phyloP scores from a whole-genome alignment of 2,888 invertebrate genomes.

The Coenonympha arcania region DNA sequence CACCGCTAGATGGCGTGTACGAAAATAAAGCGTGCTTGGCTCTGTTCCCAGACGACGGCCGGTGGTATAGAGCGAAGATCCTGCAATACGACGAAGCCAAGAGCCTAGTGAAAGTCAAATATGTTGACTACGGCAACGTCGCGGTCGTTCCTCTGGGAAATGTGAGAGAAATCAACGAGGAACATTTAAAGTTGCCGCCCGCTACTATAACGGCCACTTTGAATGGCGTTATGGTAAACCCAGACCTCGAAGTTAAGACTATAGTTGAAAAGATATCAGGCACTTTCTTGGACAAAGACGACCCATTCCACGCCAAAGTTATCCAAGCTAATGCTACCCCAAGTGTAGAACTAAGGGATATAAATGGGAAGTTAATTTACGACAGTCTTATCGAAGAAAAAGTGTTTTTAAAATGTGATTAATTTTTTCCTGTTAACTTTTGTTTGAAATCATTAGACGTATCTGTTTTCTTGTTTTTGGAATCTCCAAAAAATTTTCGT shows the following conservation, averaged over 20 bases:
- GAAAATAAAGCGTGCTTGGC: slow-evolving; percentile 77
- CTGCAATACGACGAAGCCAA: slow-evolving; percentile 59
- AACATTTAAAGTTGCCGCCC: slow-evolving; percentile 69
- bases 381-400: slow-evolving; percentile 44
- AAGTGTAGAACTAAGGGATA: slow-evolving; percentile 49
- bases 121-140: slow-evolving; percentile 83
- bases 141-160: slow-evolving; percentile 65
- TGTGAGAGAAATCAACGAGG: slow-evolving; percentile 64
- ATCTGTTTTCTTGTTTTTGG: neutral
- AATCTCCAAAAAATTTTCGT: neutral
- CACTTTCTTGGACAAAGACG: slow-evolving; percentile 49
- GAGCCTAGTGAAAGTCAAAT: slow-evolving; percentile 75
- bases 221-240: slow-evolving; percentile 48
- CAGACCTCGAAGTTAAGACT: slow-evolving; percentile 41
- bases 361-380: slow-evolving; percentile 43
- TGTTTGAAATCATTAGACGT: neutral
- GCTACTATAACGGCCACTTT: slow-evolving; percentile 67
- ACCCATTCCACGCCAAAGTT: slow-evolving; percentile 50
- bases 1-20: slow-evolving; percentile 56
- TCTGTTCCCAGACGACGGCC: slow-evolving; percentile 73
- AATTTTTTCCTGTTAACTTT: neutral
- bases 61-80: slow-evolving; percentile 83
- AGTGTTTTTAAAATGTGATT: slow-evolving; percentile 29
- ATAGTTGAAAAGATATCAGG: slow-evolving; percentile 44
- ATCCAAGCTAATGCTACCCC: slow-evolving; percentile 37